phyloP scores from a whole-genome alignment of 53 echinoderm and acorn worm species.

The Mesocentrotus franciscanus region DNA sequence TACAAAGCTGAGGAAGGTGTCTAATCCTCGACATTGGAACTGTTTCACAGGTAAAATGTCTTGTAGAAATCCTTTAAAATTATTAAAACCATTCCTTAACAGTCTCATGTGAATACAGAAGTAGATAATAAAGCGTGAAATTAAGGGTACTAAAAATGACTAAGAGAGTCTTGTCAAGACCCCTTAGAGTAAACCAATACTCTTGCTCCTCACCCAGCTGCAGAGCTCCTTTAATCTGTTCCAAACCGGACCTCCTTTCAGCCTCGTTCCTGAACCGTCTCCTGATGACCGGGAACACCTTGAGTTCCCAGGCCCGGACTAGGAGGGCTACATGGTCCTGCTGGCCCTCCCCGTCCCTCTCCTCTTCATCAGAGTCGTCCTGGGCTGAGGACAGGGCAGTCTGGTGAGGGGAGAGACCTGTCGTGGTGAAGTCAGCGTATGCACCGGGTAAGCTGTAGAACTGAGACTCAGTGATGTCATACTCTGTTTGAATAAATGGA shows the following conservation, averaged over 20 bases:
- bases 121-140: too few species aligned
- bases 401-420: constrained; percentile 73
- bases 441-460: constrained; percentile 78
- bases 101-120: too few species aligned
- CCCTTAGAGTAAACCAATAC: too few species aligned
- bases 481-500: constrained; percentile 66
- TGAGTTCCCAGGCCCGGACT: constrained; percentile 91
- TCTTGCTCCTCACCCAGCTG: constrained; percentile 74
- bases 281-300: constrained; percentile 91
- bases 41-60: too few species aligned
- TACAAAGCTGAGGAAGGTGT: too few species aligned
- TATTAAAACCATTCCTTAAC: too few species aligned
- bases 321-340: constrained; percentile 88
- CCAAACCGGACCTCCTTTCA: constrained; percentile 86
- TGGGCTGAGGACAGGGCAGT: constrained; percentile 52
- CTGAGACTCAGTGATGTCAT: constrained; percentile 78
- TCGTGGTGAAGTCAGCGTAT: constrained; percentile 86
- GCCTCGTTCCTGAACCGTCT: constrained; percentile 89
- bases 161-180: too few species aligned
- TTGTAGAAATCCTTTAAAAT: too few species aligned
- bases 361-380: constrained; percentile 80
- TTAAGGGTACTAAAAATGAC: too few species aligned
- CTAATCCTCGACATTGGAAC: too few species aligned
- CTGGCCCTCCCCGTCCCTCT: constrained; percentile 80
- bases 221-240: constrained; percentile 91